These are phyloP conservation scores for Neodontobutis hainanensis DNA, from an alignment of 2,113 vertebrate genomes.

Conservation along the genomic window DNA sequence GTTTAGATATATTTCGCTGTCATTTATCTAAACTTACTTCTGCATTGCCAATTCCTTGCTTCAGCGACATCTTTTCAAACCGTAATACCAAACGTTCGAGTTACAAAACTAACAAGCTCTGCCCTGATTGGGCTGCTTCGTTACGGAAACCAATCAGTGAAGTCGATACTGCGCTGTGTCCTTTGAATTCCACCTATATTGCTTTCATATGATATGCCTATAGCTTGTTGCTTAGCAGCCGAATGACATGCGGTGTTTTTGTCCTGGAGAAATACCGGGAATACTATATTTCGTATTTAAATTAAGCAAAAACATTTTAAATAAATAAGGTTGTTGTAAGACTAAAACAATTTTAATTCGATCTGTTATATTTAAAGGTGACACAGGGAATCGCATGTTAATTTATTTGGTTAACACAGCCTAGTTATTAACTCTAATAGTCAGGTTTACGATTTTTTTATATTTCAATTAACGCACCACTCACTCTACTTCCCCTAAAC, in stretches of 20 bases:
- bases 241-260: neutral
- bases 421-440: accelerated
- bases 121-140: slow-evolving; percentile 48
- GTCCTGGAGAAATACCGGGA: neutral
- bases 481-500: neutral
- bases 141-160: slow-evolving; percentile 56
- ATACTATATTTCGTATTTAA: accelerated
- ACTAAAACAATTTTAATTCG: neutral
- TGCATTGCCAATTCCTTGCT: slow-evolving; percentile 63
- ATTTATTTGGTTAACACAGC: neutral
- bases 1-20: neutral
- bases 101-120: slow-evolving; percentile 35
- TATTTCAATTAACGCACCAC: neutral
- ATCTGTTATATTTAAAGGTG: neutral
- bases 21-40: slow-evolving; percentile 60
- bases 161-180: slow-evolving; percentile 6
- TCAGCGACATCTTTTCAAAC: slow-evolving; percentile 76
- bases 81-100: slow-evolving; percentile 22
- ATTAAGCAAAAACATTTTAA: neutral
- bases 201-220: neutral
- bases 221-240: slow-evolving; percentile 70
- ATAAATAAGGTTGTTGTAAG: neutral
- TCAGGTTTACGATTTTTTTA: neutral
- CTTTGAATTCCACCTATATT: neutral
- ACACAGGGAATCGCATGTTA: neutral